Evolutionary conservation across 2,113 vertebrate species (phyloP).

Genomic region (Callocephalon fimbriatum): DNA sequence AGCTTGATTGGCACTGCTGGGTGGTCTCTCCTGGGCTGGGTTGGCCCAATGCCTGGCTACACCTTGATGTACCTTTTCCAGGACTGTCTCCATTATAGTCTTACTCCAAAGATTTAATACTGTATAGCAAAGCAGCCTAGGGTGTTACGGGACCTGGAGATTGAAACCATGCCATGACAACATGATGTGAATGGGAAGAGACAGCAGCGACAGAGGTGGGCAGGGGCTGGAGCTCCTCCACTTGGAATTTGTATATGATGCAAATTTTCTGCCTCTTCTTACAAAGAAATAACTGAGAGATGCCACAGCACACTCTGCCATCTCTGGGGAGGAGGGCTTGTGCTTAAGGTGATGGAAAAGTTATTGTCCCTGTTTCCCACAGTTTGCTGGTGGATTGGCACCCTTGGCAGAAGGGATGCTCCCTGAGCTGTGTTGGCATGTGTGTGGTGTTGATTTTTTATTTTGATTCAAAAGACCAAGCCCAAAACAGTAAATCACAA

Average conservation of each 20-base stretch:
- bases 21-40: no score
- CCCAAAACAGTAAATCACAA: neutral
- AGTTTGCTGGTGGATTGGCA: neutral
- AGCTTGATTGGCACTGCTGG: neutral
- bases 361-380: neutral
- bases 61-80: accelerated
- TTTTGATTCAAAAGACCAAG: neutral
- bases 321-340: neutral
- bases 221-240: neutral
- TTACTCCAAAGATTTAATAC: neutral
- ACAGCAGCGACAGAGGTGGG: neutral
- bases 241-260: neutral
- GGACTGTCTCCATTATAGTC: neutral
- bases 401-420: neutral
- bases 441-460: neutral
- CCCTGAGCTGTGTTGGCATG: accelerated
- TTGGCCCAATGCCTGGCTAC: accelerated
- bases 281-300: neutral
- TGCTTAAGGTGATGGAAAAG: neutral
- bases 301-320: neutral
- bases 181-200: neutral
- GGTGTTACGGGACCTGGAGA: neutral
- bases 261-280: neutral
- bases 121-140: neutral
- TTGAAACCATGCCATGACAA: accelerated